A percentile compares a stretch with the other conserved stretches of the same genome.
phyloP scores from a whole-genome alignment of 2,888 invertebrate genomes.

The Steromphala cineraria region DNA sequence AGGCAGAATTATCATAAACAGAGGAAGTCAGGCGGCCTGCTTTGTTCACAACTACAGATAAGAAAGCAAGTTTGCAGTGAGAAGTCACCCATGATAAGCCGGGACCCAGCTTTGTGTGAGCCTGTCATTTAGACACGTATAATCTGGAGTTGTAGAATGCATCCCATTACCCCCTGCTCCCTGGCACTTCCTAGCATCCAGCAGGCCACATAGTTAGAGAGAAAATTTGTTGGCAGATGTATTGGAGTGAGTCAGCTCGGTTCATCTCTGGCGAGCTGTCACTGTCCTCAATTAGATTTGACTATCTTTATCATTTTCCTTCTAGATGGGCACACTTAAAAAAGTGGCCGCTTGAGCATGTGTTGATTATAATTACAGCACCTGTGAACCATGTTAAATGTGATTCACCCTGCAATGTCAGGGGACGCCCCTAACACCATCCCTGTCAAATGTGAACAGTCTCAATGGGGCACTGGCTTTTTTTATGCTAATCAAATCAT shows the following conservation, averaged over 20 bases:
- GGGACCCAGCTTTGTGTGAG: background rate
- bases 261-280: background rate
- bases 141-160: background rate
- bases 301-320: slow-evolving; percentile 20
- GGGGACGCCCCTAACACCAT: background rate
- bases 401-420: background rate
- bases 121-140: slow-evolving; percentile 1
- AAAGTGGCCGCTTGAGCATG: slow-evolving; percentile 4
- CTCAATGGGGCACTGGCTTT: background rate
- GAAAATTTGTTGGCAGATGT: slow-evolving; percentile 21
- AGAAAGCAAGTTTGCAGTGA: background rate
- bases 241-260: slow-evolving; percentile 14
- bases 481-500: slow-evolving; percentile 7
- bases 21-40: background rate
- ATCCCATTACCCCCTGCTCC: background rate
- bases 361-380: slow-evolving; percentile 19
- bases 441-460: slow-evolving; percentile 10
- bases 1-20: slow-evolving; percentile 1
- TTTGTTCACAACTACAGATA: slow-evolving; percentile 10
- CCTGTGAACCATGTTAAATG: slow-evolving; percentile 16
- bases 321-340: background rate
- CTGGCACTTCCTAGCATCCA: no score
- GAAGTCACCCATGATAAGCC: background rate
- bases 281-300: slow-evolving; percentile 19
- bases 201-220: background rate